These are phyloP conservation scores for Hapalemur alaotrensis DNA, from an alignment of 2,797 vertebrate genomes.

Conservation along the genomic window DNA sequence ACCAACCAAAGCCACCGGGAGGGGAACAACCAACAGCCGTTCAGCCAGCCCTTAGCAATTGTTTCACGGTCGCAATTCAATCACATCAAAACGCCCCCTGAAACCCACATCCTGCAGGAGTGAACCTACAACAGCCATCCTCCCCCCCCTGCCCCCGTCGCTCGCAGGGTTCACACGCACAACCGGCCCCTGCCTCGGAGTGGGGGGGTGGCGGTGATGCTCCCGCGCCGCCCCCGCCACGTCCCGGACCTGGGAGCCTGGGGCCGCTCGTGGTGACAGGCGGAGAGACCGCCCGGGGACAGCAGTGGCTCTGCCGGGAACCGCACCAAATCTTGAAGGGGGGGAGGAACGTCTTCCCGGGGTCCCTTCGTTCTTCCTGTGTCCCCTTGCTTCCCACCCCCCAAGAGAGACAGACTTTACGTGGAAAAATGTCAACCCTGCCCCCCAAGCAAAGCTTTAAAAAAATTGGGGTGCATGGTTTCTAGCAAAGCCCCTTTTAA, in stretches of 20 bases:
- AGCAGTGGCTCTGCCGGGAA: conserved; percentile 1
- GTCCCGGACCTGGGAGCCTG: conserved; percentile 14
- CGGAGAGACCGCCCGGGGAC: neutral
- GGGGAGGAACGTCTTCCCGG: neutral
- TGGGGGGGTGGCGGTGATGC: neutral
- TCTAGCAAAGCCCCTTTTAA: neutral
- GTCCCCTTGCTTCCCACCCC: neutral
- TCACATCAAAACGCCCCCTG: conserved; percentile 79
- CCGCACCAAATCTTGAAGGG: neutral
- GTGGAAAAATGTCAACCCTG: neutral
- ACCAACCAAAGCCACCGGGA: conserved; percentile 59
- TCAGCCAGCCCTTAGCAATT: conserved; percentile 70
- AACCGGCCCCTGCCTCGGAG: conserved; percentile 39
- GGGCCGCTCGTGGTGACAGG: neutral
- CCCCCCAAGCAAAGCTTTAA: neutral
- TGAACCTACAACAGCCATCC: conserved; percentile 59
- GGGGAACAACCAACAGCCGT: conserved; percentile 58
- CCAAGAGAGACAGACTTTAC: neutral
- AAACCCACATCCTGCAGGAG: conserved; percentile 77
- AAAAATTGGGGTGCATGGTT: neutral
- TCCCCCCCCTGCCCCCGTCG: conserved; percentile 40
- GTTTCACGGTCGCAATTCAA: conserved; percentile 79
- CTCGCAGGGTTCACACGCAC: conserved; percentile 51
- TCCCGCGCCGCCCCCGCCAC: conserved; percentile 38
- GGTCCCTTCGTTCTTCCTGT: neutral